phyloP scores from a whole-genome alignment of 2,888 invertebrate species.

The Chymomyza caudatula region DNA sequence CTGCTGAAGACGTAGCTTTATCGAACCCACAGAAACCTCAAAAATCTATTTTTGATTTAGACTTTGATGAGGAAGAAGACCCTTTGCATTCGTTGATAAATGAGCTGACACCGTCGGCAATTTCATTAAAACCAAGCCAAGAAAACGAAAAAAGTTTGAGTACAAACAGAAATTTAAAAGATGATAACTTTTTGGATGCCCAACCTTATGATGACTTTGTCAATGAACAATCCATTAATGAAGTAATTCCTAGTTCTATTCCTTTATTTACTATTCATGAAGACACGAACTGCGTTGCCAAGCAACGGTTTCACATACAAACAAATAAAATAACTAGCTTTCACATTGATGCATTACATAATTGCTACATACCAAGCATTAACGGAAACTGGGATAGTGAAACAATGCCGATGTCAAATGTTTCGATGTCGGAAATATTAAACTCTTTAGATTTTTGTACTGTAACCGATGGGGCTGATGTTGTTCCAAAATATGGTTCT shows the following conservation, averaged over 20 bases:
- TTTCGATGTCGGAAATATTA: conserved; percentile 12
- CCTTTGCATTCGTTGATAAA: conserved; percentile 68
- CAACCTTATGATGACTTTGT: neutral
- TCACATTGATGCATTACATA: conserved; percentile 80
- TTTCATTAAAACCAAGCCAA: conserved; percentile 3
- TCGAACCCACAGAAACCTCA: conserved; percentile 54
- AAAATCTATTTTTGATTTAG: conserved; percentile 78
- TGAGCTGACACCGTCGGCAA: conserved; percentile 35
- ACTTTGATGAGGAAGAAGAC: conserved; percentile 77
- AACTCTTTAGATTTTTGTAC: conserved; percentile 27
- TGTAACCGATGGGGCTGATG: conserved; percentile 59
- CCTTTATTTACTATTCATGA: conserved; percentile 56
- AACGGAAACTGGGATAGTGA: conserved; percentile 80
- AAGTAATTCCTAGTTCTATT: neutral
- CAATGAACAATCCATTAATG: neutral
- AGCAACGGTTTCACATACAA: conserved; percentile 67
- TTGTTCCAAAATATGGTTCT: conserved; percentile 76
- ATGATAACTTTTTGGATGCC: neutral
- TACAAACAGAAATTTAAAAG: neutral
- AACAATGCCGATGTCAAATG: neutral
- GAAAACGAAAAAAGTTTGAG: neutral
- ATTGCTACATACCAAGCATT: conserved; percentile 80
- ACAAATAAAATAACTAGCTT: conserved; percentile 76
- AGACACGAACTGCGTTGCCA: conserved; percentile 74
- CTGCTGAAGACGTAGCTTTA: conserved; percentile 8